Base-by-base conservation (phyloP, 2,797 vertebrate genomes). In the Mallotus villosus region DNA sequence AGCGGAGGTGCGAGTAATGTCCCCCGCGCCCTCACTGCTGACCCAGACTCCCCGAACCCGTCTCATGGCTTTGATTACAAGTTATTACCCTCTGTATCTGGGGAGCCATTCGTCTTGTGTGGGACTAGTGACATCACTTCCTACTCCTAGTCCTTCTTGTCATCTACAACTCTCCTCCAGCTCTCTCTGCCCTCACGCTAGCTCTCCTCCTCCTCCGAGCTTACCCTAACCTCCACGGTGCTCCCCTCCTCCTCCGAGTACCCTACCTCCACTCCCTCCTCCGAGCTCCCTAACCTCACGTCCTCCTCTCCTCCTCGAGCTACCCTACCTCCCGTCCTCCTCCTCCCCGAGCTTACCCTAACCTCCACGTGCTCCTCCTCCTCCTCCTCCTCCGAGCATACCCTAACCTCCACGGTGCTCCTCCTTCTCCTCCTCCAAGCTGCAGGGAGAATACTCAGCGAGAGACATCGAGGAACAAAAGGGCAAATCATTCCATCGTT, bases 61-160 rank as follows among this genome's bases (percentile, higher is more conserved):
- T 86, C 83, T 79, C 70, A 81, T 87, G 87, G 78, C 77, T 88
- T 86, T 86, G 85, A 88, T 90, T 90, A 84, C 83, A 86, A 86
- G 82, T 87, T 89, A 89, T 88, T 88, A 70, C 82, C 82, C 76
- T 76, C 68, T 73, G 73, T 83, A 81, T 84, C 74, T 69, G 64
- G 77, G 82, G 81, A 86, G 76, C 73, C 81, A 83, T 89, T 85
- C 71, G 81, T 89, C 82, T 87, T 82, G 81, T 77, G 77, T 82
- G 60, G 68, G 74, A 80, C 74, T 74, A 80, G 75, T 84, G 85
- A 86, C 81, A 78, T 88, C 88, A 86, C 82, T 86, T 88, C 82
- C 85, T 86, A 76, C 67, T 70, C 58, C 25, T 55, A 81, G 73
- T 46, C 65, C 83, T 81, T 79, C 74, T 79, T 87, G 82, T 81